Evolutionary conservation across 2,888 invertebrate genomes (phyloP), one percentile per base, ranked within the genome.

Genomic region (Eristalis pertinax): DNA sequence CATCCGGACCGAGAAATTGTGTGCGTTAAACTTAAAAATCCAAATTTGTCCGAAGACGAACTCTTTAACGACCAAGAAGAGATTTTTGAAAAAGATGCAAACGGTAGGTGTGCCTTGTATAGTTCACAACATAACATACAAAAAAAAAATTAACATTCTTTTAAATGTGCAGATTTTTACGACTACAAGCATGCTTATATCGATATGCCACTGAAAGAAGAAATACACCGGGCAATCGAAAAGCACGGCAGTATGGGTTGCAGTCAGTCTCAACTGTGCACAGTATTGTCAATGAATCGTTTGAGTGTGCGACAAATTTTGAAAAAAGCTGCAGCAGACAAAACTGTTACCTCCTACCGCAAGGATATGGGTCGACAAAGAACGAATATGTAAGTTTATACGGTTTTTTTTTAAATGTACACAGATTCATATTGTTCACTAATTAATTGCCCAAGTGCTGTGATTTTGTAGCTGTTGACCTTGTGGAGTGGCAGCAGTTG

Each of bases 301-400:
- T 90, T 94, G 0, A 92, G 93, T n/a, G 91, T 94, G 1, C 92
- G 95, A 1, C 92, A 93, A 4, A 89, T 94, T 43, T 73, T 94
- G n/a, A 93, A 94, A 43, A 94, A 91, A 92, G 50, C 94, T 92
- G 78, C 89, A 89, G 35, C 92, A 91, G 84, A 89, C 8, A 90
- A 91, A 1, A 89, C 93, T n/a, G 92, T 95, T 5, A 93, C 94
- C 13, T 93, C 93, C 1, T 94, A 94, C 85, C 93, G 94, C 91
- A 93, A 94, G 63, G 95, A 95, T 89, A 91, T 93, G 60, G 95
- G 95, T 10, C 93, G 95, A 56, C 95, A 95, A 89, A 92, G 95
- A 62, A 92, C 94, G 0, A 92, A 93, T 11, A 94, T 93, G 90
- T 94, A 91, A 90, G 92, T 93, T 10, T 10, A 8, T 32, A 32